Base-by-base conservation (phyloP, 2,888 invertebrate genomes). In the Cheilosia urbana region DNA sequence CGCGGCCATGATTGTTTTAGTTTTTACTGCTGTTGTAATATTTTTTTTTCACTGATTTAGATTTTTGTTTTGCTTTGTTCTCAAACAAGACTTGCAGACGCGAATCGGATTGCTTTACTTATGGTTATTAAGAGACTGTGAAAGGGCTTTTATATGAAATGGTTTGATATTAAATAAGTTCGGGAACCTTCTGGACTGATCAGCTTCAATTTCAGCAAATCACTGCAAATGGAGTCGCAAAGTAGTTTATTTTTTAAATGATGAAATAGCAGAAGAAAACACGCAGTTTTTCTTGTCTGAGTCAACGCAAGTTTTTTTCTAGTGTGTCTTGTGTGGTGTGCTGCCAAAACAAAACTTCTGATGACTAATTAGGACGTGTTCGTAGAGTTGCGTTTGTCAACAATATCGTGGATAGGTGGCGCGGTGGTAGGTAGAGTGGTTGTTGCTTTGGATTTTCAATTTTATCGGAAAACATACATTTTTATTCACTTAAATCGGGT, bases 191-290 rank as follows among this genome's bases (percentile, higher is more conserved):
- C 83, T 75, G 11, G 73, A 27, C 37, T 45, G 57, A 2, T 40
- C 30, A 11, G 63, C 37, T 75, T 84, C 69, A 71, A 84, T 57
- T 79, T 84, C 75, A 79, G 83, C 83, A 84, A 84, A 79, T 84
- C 83, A 84, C 83, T 84, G 58, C 79, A 30, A 58, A 45, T 19
- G 15, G 68, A 71, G 49, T 79, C 40, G 65, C 27, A n/a, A 51
- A 42, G n/a, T 47, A 49, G 37, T 47, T 79, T 83, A 17, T 19
- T 27, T 65, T 79, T 79, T 49, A 57, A 77, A 9, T 78, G 82
- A 78, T 78, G 78, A 78, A 78, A 83, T 83, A n/a, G 47, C 45
- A 19, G 47, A 47, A 62, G 11, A 27, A 17, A 34, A 15, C 17
- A 51, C 51, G 7, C 40, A 53, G 30, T 40, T 42, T 27, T 17